A percentile compares a stretch with the other conserved stretches of the same genome.
Evolutionary conservation across 2,888 invertebrate species (phyloP).

Genomic region (Heliconius ethilla): DNA sequence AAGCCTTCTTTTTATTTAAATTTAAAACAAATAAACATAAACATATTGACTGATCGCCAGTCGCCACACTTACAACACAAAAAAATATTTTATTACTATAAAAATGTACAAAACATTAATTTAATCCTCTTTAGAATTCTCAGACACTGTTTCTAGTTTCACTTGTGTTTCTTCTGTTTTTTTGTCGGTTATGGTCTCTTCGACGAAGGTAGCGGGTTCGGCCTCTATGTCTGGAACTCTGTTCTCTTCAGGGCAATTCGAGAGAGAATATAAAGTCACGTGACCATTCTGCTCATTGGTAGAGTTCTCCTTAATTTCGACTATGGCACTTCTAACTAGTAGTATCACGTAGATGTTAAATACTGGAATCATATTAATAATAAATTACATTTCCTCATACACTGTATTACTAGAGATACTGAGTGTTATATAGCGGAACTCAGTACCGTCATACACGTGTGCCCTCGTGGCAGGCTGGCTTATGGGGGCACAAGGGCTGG

Average conservation of each 20-base stretch:
- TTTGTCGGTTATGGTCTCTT: slow-evolving; percentile 15
- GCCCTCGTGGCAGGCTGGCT: no score
- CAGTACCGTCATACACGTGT: no score
- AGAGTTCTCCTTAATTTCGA: slow-evolving; percentile 57
- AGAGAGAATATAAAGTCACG: slow-evolving; percentile 44
- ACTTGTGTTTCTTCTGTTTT: slow-evolving; percentile 35
- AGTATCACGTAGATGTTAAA: slow-evolving; percentile 63
- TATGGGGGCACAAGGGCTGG: no score
- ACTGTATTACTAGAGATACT: no score
- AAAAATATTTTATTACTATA: slow-evolving; percentile 4
- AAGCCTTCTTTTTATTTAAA: background rate
- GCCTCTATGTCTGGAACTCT: slow-evolving; percentile 44
- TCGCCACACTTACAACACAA: background rate
- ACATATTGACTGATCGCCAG: background rate
- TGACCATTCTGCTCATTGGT: slow-evolving; percentile 48
- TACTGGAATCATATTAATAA: slow-evolving; percentile 53
- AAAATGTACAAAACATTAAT: slow-evolving; percentile 34
- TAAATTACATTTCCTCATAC: no score
- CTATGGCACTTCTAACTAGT: slow-evolving; percentile 62
- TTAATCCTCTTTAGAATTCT: slow-evolving; percentile 47
- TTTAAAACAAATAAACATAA: background rate
- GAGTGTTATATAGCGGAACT: no score
- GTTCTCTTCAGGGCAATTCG: slow-evolving; percentile 33
- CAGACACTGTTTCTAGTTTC: slow-evolving; percentile 52
- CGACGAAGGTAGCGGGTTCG: slow-evolving; percentile 30